Conservation (phyloP, 2,797 vertebrate genomes). For the Cyprinodon diabolis region DNA sequence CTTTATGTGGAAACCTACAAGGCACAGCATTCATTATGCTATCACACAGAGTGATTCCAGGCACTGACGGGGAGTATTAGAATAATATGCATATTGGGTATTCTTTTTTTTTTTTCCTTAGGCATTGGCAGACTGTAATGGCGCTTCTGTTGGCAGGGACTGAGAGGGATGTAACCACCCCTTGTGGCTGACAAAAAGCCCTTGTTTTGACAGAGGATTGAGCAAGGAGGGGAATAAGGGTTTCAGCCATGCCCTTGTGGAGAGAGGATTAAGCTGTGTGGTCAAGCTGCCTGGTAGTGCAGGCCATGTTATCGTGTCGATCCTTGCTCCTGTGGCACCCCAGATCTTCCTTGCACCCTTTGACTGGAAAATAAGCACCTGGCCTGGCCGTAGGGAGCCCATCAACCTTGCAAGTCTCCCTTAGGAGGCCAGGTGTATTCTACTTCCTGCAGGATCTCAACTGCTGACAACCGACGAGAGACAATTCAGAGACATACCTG, state of each 20-base stretch:
- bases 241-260: constrained; percentile 55
- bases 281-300: constrained; percentile 57
- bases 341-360: constrained; percentile 38
- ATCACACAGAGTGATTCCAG: constrained; percentile 86
- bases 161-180: constrained; percentile 69
- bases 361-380: constrained; percentile 60
- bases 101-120: constrained; percentile 70
- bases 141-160: constrained; percentile 77
- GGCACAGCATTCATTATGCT: constrained; percentile 88
- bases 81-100: constrained; percentile 88
- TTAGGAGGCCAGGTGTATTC: constrained; percentile 26
- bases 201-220: constrained; percentile 75
- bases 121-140: constrained; percentile 78
- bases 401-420: constrained; percentile 44
- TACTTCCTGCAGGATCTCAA: constrained; percentile 33
- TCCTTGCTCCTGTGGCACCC: constrained; percentile 50
- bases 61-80: constrained; percentile 83
- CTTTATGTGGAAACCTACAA: constrained; percentile 89
- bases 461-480: constrained; percentile 42
- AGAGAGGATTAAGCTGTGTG: constrained; percentile 68
- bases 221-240: constrained; percentile 50
- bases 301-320: constrained; percentile 57
- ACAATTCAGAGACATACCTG: constrained; percentile 54
- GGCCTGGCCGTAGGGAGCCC: constrained; percentile 57
- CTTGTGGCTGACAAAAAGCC: constrained; percentile 74